Conservation (phyloP, 1,140 invertebrate species). For the Dendrolimus kikuchii region DNA sequence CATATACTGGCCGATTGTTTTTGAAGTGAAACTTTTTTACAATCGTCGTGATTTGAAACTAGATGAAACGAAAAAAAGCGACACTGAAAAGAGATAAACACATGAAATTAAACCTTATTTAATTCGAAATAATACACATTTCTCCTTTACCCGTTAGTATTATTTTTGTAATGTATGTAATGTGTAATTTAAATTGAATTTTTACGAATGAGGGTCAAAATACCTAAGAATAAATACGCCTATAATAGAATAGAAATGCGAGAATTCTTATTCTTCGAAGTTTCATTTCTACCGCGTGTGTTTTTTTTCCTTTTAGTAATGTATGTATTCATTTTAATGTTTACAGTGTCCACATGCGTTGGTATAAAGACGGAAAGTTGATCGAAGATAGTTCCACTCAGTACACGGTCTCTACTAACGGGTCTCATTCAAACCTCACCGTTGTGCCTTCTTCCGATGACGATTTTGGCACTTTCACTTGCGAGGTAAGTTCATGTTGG, state of each 20-base stretch:
- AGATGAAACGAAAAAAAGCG: too few relatives aligned
- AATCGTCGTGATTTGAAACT: too few relatives aligned
- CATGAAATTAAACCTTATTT: too few relatives aligned
- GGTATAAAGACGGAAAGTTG: slow-evolving; percentile 47
- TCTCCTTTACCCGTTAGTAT: too few relatives aligned
- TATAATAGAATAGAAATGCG: neutral
- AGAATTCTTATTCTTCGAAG: neutral
- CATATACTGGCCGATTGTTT: too few relatives aligned
- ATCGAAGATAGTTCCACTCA: slow-evolving; percentile 24
- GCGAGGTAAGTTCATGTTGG: slow-evolving; percentile 32
- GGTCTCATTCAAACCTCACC: slow-evolving; percentile 42
- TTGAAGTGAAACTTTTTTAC: too few relatives aligned
- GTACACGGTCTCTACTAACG: slow-evolving; percentile 29
- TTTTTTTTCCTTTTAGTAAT: neutral
- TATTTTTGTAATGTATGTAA: too few relatives aligned
- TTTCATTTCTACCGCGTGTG: neutral
- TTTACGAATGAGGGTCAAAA: neutral
- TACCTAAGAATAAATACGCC: neutral
- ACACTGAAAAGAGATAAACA: too few relatives aligned
- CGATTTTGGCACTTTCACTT: slow-evolving; percentile 58
- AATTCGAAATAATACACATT: too few relatives aligned
- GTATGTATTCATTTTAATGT: neutral
- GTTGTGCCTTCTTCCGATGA: slow-evolving; percentile 28
- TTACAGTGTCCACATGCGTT: slow-evolving; percentile 43
- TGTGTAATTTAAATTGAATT: too few relatives aligned